Base-by-base conservation (phyloP, 2,888 invertebrate genomes). In the Conus canariensis region DNA sequence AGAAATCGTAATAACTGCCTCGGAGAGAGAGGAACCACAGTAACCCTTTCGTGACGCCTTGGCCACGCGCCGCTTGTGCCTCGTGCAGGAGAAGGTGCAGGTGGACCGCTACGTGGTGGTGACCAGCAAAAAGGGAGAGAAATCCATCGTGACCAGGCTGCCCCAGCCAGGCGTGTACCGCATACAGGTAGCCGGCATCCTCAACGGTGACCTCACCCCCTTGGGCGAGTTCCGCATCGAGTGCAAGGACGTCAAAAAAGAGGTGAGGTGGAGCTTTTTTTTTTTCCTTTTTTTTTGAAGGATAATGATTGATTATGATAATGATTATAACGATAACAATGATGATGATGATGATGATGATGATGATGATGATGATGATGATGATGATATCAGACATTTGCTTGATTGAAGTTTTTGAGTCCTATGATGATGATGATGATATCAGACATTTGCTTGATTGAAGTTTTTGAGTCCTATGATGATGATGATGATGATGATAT, bases 171-270 rank as follows among this genome's bases (percentile, higher is more conserved):
- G 89, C 0, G 58, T 85, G n/a, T 89, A 89, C 58, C 70, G 89
- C 30, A 22, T 89, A 10, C 25, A 89, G 74, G 16, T 89, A 19
- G 89, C 85, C 12, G 89, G 89, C 7, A 1, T 25, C 25, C 70
- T 89, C 56, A 82, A 60, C 70, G 60, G 12, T 19, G 30, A 4
- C 1, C 3, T 83, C 64, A 89, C 89, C 12, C 45, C 30, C 4
- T 59, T 89, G 85, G 70, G n/a, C 14, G 89, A 89, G 70, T 89
- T 89, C n/a, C 74, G 89, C 59, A 74, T 89, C 4, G 45, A 85
- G 58, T 85, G 89, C 56, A 19, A 8, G 12, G n/a, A 56, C 10
- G 60, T 64, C 9, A 80, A 30, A 19, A 25, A 19, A 74, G 7
- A 60, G 88, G 82, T 82, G 56, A 16, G 22, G 12, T 22, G 70